phyloP scores from a whole-genome alignment of 2,113 vertebrate genomes.

The Hippocampus abdominalis region DNA sequence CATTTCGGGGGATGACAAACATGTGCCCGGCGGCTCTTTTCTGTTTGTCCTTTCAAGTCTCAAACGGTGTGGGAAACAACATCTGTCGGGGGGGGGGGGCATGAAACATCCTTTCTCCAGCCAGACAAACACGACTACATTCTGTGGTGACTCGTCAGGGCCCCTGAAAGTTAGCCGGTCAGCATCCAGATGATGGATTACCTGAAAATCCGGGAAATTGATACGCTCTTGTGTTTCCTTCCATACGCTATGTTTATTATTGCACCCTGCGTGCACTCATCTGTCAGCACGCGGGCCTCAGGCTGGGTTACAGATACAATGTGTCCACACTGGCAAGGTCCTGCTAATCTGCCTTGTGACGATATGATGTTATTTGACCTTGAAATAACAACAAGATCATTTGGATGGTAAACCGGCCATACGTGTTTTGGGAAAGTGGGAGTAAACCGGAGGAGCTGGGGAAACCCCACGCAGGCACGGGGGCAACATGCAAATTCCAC shows the following conservation, averaged over 20 bases:
- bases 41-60: slow-evolving; percentile 62
- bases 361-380: neutral
- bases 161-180: slow-evolving; percentile 46
- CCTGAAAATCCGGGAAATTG: slow-evolving; percentile 45
- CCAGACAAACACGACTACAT: slow-evolving; percentile 11
- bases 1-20: slow-evolving; percentile 61
- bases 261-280: slow-evolving; percentile 37
- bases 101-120: slow-evolving; percentile 16
- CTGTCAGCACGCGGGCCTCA: slow-evolving; percentile 40
- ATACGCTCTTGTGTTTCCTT: slow-evolving; percentile 45
- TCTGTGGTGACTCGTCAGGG: slow-evolving; percentile 29
- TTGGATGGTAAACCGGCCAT: neutral
- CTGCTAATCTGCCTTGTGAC: slow-evolving; percentile 23
- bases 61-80: slow-evolving; percentile 45
- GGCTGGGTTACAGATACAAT: slow-evolving; percentile 14
- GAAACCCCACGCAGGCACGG: no score
- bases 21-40: slow-evolving; percentile 55
- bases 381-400: neutral
- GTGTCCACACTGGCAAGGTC: slow-evolving; percentile 8
- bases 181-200: slow-evolving; percentile 52
- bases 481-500: no score
- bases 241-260: slow-evolving; percentile 56
- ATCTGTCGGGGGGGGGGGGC: slow-evolving; percentile 30
- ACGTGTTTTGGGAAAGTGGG: no score
- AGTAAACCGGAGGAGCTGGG: no score